phyloP scores from a whole-genome alignment of 2,113 vertebrate genomes.

The Scartelaos histophorus region DNA sequence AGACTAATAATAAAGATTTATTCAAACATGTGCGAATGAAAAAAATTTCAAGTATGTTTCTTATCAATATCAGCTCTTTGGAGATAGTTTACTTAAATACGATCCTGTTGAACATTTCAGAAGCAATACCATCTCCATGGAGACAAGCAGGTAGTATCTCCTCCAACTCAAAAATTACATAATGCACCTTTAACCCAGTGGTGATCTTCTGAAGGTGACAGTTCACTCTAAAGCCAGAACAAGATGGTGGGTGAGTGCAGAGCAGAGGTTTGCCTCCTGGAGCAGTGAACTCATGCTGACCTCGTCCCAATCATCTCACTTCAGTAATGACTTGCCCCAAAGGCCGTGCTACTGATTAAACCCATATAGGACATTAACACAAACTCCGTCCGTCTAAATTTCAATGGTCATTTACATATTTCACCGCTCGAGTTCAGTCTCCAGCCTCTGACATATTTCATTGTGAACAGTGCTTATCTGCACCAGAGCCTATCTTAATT shows the following conservation, averaged over 20 bases:
- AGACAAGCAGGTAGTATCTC: no score
- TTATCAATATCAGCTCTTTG: no score
- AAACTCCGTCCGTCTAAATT: background rate
- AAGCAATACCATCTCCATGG: no score
- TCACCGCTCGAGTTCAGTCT: background rate
- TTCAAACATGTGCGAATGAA: no score
- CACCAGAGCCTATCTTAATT: background rate
- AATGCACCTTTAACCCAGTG: background rate
- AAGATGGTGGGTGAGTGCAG: background rate
- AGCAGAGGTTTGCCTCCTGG: background rate
- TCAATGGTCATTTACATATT: slow-evolving; percentile 5
- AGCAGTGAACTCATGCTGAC: background rate
- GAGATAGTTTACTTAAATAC: no score
- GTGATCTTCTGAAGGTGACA: slow-evolving; percentile 10
- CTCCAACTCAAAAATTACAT: no score
- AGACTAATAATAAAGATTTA: no score
- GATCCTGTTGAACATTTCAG: no score
- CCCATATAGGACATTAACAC: background rate
- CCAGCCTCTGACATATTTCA: background rate
- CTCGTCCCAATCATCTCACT: background rate
- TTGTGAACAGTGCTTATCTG: background rate
- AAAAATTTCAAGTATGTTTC: no score
- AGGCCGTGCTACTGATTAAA: background rate
- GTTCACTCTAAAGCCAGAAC: background rate
- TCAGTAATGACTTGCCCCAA: slow-evolving; percentile 16